Evolutionary conservation across 2,113 vertebrate species (phyloP), one percentile per base, ranked within the genome.

Genomic region (Silurus glanis): DNA sequence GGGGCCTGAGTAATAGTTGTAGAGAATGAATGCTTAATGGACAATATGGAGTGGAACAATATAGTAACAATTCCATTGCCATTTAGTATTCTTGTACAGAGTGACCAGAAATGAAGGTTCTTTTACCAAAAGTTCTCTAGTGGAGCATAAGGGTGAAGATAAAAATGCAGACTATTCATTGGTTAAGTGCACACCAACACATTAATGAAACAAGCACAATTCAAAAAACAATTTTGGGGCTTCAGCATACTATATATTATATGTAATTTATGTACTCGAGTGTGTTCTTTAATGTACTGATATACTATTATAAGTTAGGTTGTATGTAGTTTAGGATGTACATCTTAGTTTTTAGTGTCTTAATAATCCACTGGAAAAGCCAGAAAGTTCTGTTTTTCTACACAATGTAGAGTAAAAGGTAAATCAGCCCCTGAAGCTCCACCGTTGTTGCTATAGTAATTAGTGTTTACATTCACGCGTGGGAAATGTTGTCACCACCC

Each of bases 1-100:
- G 83, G 23, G 19, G 49, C 7, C 49, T 56, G 49, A n/a, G 58
- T n/a, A 67, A 66, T 86, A 78, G 59, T 75, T 86, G 21, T 53
- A 25, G 8, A 76, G 25, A 79, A 58, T 14, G 37, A 55, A 55
- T 58, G 53, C 51, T 25, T 56, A 7, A 49, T 55, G 74, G 51
- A 78, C 0, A 6, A 55, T 25, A 78, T 56, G 2, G 7, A 4
- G n/a, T 6, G 16, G n/a, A 56, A 76, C 23, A 55, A 25, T 55
- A 53, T 3, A 76, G 9, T 76, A 76, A 76, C 51, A 55, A 76
- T 25, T 23, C 10, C 19, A 14, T 53, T 75, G 23, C 51, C 47
- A 10, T 12, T 14, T 7, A 14, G 12, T 76, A 53, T 25, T 23
- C 12, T 53, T 55, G 49, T n/a, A 14, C 17, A 14, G 47, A 49